Evolutionary conservation across 2,888 invertebrate genomes (phyloP).

Genomic region (Lamproptera curius): DNA sequence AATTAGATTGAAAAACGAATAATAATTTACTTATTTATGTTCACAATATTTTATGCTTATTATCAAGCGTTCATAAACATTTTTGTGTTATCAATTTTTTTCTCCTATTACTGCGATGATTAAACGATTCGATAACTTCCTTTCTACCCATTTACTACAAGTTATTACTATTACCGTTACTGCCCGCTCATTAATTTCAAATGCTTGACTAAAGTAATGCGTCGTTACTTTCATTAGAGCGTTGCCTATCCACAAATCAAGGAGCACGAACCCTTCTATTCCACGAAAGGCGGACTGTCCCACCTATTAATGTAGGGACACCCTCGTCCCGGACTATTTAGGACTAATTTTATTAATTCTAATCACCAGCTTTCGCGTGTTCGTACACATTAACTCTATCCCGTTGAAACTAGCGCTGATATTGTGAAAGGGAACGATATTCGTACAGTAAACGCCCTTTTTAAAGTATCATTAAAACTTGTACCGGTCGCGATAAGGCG

Average conservation of each 20-base stretch:
- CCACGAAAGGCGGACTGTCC: constrained; percentile 2
- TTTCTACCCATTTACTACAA: too few species aligned
- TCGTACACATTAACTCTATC: constrained; percentile 59
- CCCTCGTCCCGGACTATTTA: constrained; percentile 37
- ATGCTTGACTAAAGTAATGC: too few species aligned
- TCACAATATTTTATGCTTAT: too few species aligned
- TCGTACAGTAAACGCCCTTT: constrained; percentile 46
- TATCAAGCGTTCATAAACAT: too few species aligned
- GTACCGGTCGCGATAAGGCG: constrained; percentile 56
- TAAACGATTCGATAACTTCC: too few species aligned
- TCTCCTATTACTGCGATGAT: too few species aligned
- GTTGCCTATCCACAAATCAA: constrained; percentile 11
- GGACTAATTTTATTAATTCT: constrained; percentile 74
- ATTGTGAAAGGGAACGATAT: constrained; percentile 50
- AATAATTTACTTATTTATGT: too few species aligned
- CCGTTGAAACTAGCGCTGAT: constrained; percentile 63
- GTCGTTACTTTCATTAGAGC: not conserved
- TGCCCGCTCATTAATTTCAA: too few species aligned
- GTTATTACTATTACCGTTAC: too few species aligned
- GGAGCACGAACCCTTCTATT: constrained; percentile 22
- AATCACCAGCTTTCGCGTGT: constrained; percentile 69
- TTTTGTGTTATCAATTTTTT: too few species aligned
- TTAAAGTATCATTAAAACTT: constrained; percentile 69
- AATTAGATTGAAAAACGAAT: too few species aligned
- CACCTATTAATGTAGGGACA: constrained; percentile 32